phyloP scores from a whole-genome alignment of 2,797 vertebrate genomes.

The Tinamus major region DNA sequence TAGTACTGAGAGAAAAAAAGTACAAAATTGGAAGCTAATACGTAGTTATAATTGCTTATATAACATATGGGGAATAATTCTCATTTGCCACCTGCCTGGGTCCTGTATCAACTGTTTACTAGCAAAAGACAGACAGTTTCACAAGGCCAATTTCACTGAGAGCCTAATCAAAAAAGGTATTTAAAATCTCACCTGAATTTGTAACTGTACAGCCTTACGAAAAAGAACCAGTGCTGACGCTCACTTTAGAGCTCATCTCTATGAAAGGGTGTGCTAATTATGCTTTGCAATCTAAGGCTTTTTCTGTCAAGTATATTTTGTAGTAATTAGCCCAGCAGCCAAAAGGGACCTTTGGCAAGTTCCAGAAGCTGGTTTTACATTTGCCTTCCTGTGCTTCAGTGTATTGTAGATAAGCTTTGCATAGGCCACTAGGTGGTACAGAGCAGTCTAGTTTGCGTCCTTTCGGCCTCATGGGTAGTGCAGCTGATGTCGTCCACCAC shows the following conservation, averaged over 20 bases:
- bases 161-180: not conserved
- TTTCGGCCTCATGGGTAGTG: not conserved
- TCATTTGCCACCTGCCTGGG: not conserved
- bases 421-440: not conserved
- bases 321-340: not conserved
- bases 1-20: not conserved
- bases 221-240: not conserved
- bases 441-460: not conserved
- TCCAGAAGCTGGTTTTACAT: not conserved
- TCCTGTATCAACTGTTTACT: not conserved
- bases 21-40: not conserved
- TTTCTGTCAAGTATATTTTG: not conserved
- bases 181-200: not conserved
- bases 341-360: not conserved
- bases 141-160: not conserved
- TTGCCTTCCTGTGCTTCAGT: not conserved
- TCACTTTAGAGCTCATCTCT: not conserved
- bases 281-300: not conserved
- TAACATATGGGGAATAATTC: not conserved
- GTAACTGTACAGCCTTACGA: not conserved
- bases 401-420: not conserved
- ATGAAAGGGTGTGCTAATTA: not conserved
- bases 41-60: not conserved
- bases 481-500: not conserved
- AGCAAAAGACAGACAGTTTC: not conserved